Percentiles rank a stretch among this genome's conserved stretches.
phyloP scores from a whole-genome alignment of 1,140 invertebrate genomes.

The Pteromalus puparum region DNA sequence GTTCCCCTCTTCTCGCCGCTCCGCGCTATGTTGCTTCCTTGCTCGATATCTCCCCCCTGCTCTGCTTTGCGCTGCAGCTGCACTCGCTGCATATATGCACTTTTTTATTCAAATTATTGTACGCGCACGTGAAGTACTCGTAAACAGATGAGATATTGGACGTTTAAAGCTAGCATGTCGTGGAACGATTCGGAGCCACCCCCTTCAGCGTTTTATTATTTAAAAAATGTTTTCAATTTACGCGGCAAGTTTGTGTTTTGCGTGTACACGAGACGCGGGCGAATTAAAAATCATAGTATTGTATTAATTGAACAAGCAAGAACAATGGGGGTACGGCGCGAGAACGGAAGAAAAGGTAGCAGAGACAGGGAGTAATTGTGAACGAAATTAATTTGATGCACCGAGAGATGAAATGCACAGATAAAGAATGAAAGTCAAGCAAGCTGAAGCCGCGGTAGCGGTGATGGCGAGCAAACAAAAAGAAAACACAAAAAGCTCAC shows the following conservation, averaged over 20 bases:
- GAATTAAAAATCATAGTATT: neutral
- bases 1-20: neutral
- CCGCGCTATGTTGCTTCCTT: neutral
- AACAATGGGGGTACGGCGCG: neutral
- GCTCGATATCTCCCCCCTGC: slow-evolving; percentile 15
- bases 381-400: neutral
- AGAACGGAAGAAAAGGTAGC: neutral
- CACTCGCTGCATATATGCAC: slow-evolving; percentile 15
- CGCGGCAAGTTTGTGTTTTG: too few species aligned
- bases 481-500: neutral
- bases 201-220: neutral
- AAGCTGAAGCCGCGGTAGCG: neutral
- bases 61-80: slow-evolving; percentile 33
- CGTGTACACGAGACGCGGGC: too few species aligned
- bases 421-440: slow-evolving; percentile 5
- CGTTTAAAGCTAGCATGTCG: slow-evolving; percentile 33
- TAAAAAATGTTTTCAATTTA: neutral
- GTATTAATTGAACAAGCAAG: neutral
- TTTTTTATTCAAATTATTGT: slow-evolving; percentile 38
- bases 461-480: neutral
- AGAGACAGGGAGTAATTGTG: neutral
- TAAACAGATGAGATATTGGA: slow-evolving; percentile 34
- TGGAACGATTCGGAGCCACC: neutral
- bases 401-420: neutral
- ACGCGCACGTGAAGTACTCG: slow-evolving; percentile 31